Evolutionary conservation across 2,888 invertebrate genomes (phyloP).

Genomic region (Nephrotoma appendiculata): DNA sequence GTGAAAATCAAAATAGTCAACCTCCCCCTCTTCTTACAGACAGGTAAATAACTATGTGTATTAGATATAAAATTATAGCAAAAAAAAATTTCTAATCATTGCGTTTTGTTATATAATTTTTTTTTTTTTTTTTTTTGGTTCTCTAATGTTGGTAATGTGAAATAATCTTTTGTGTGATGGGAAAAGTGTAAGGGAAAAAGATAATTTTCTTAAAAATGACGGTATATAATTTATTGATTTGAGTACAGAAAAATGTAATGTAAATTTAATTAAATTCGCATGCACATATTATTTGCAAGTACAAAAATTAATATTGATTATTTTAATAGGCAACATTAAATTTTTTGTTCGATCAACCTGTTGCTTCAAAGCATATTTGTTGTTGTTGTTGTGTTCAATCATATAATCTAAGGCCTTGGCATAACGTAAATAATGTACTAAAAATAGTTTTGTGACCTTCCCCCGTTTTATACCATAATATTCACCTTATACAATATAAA

Average conservation of each 20-base stretch:
- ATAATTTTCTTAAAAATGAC: not conserved
- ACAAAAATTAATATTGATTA: not conserved
- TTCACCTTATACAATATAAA: not conserved
- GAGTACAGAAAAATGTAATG: not conserved
- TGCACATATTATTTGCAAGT: not conserved
- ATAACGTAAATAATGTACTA: not conserved
- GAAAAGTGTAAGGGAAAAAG: not conserved
- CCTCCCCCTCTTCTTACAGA: slow-evolving; percentile 35
- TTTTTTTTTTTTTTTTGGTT: not conserved
- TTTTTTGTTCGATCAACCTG: not conserved
- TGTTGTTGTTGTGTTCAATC: not conserved
- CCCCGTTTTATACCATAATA: not conserved
- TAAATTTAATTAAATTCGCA: not conserved
- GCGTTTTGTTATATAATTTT: not conserved
- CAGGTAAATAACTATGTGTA: slow-evolving; percentile 23
- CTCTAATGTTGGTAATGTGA: not conserved
- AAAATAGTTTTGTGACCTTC: not conserved
- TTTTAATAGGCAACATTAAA: not conserved
- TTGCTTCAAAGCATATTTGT: not conserved
- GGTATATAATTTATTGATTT: not conserved
- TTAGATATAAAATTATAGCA: not conserved
- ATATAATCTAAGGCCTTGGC: not conserved
- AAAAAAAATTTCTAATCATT: not conserved
- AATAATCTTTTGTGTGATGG: not conserved
- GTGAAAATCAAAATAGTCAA: slow-evolving; percentile 33